A percentile compares a stretch with the other conserved stretches of the same genome.
Conservation (phyloP, 2,888 invertebrate species). For the Polyommatus icarus region DNA sequence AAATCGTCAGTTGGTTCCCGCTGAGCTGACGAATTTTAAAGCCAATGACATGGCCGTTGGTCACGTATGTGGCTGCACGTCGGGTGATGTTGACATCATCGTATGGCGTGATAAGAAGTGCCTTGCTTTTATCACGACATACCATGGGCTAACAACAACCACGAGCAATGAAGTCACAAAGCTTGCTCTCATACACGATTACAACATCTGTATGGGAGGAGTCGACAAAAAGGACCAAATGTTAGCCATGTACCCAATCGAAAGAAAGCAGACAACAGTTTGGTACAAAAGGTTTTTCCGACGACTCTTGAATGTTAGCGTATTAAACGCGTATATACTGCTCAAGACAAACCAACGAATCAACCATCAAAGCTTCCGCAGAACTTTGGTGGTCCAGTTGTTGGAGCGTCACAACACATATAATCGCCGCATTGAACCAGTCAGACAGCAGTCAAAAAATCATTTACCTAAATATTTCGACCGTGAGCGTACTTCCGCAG, state of each 20-base stretch:
- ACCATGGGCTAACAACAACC: neutral
- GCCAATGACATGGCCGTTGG: neutral
- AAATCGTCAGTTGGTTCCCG: too few species aligned
- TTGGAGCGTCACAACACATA: neutral
- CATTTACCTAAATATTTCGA: too few species aligned
- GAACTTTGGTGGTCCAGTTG: neutral
- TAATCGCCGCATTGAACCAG: too few species aligned
- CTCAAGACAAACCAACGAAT: neutral
- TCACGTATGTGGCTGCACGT: neutral
- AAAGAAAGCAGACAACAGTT: neutral
- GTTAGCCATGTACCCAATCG: neutral
- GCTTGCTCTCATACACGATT: neutral
- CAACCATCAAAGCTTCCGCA: neutral
- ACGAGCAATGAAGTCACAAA: neutral
- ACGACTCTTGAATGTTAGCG: neutral
- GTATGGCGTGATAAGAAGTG: neutral
- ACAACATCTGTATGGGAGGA: constrained; percentile 6
- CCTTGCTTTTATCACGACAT: neutral
- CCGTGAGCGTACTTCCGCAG: too few species aligned
- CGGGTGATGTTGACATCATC: neutral
- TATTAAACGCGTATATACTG: neutral
- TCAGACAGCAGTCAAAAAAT: too few species aligned
- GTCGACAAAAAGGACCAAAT: constrained; percentile 15
- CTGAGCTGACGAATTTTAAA: neutral
- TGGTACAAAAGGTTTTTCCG: neutral